Percentiles rank a stretch among this genome's conserved stretches.
Evolutionary conservation across 2,797 vertebrate species (phyloP).

Genomic region (Danio kyathit): DNA sequence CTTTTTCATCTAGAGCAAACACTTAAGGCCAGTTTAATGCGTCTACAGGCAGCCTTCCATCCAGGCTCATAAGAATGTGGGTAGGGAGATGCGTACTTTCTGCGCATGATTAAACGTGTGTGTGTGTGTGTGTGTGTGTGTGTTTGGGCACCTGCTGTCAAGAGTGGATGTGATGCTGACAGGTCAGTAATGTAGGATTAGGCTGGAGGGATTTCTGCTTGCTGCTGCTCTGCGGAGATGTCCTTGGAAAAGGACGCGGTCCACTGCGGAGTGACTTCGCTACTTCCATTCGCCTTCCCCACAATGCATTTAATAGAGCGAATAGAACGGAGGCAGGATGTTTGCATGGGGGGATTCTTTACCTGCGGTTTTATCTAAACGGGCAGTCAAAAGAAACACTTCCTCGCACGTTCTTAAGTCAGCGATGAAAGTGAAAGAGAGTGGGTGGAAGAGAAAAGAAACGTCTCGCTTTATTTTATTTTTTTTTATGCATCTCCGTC

Average conservation of each 20-base stretch:
- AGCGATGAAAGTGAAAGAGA: slow-evolving; percentile 68
- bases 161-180: slow-evolving; percentile 65
- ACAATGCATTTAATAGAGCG: slow-evolving; percentile 57
- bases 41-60: slow-evolving; percentile 7
- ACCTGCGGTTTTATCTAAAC: slow-evolving; percentile 37
- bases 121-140: slow-evolving; percentile 28
- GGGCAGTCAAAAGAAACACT: slow-evolving; percentile 35
- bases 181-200: slow-evolving; percentile 68
- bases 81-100: slow-evolving; percentile 24
- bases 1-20: slow-evolving; percentile 44
- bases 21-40: slow-evolving; percentile 38
- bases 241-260: slow-evolving; percentile 67
- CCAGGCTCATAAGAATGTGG: slow-evolving; percentile 45
- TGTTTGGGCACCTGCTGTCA: slow-evolving; percentile 61
- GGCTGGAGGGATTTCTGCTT: slow-evolving; percentile 65
- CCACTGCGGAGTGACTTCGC: slow-evolving; percentile 48
- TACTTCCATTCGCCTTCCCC: slow-evolving; percentile 26
- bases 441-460: slow-evolving; percentile 58
- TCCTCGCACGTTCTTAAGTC: slow-evolving; percentile 35
- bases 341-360: slow-evolving; percentile 12
- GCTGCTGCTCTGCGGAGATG: slow-evolving; percentile 61
- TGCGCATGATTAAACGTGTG: slow-evolving; percentile 22
- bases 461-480: slow-evolving; percentile 65
- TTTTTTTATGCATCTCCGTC: slow-evolving; percentile 74
- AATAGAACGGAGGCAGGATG: slow-evolving; percentile 15